Conservation (phyloP, 2,113 vertebrate genomes). For the Cebus imitator region DNA sequence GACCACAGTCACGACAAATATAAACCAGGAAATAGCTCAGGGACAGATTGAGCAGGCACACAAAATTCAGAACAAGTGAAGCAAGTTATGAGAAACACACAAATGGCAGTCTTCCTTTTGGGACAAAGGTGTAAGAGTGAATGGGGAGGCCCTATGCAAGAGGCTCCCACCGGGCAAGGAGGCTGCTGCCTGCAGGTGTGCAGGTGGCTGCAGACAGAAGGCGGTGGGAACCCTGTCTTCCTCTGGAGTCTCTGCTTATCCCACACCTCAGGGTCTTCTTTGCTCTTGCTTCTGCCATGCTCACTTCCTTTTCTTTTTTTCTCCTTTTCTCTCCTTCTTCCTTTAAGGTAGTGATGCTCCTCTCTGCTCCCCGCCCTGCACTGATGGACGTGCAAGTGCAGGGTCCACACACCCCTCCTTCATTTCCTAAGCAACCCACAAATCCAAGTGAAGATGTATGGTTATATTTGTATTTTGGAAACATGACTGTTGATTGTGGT, state of each 20-base stretch:
- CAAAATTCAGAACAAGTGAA: neutral
- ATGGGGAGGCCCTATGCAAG: rapidly evolving
- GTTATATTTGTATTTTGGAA: neutral
- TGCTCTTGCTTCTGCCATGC: neutral
- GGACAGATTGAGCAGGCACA: neutral
- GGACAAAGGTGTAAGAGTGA: neutral
- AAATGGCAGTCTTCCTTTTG: neutral
- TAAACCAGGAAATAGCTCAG: neutral
- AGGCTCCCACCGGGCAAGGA: neutral
- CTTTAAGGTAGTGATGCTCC: neutral
- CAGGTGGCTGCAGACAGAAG: neutral
- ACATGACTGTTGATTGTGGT: neutral
- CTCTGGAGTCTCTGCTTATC: rapidly evolving
- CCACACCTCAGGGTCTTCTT: neutral
- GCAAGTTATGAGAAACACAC: neutral
- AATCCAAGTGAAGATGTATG: neutral
- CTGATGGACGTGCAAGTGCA: neutral
- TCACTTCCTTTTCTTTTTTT: neutral
- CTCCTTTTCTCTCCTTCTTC: neutral
- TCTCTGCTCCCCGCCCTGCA: too few species aligned
- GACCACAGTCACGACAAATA: neutral
- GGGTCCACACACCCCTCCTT: neutral
- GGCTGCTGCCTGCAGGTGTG: neutral
- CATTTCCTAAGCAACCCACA: neutral
- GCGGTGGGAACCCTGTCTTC: neutral